Conservation (phyloP, 2,797 vertebrate genomes). For the Diceros bicornis region DNA sequence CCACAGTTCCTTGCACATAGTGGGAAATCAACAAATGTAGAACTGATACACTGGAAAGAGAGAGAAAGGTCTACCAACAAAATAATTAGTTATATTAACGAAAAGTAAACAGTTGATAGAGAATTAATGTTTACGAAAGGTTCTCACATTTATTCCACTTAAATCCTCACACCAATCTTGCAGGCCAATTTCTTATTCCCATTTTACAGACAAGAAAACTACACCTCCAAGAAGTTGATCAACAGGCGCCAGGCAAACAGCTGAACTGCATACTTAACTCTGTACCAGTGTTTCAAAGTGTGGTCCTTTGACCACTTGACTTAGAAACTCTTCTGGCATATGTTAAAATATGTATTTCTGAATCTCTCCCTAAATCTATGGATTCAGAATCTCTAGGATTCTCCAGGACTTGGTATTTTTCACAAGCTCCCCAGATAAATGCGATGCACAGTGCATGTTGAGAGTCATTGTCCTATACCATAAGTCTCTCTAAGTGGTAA, state of each 20-base stretch:
- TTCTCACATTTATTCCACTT: conserved; percentile 3
- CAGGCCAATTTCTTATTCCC: not conserved
- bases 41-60: not conserved
- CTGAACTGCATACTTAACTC: not conserved
- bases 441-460: not conserved
- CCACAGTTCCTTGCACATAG: not conserved
- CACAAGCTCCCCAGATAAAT: not conserved
- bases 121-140: not conserved
- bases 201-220: conserved; percentile 26
- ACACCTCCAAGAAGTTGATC: not conserved
- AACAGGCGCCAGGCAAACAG: not conserved
- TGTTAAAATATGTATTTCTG: not conserved
- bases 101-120: conserved; percentile 1
- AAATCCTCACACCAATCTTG: not conserved
- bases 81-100: not conserved
- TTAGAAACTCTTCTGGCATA: not conserved
- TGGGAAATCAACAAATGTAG: conserved; percentile 1
- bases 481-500: conserved; percentile 46
- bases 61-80: not conserved
- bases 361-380: not conserved
- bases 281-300: not conserved
- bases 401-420: not conserved
- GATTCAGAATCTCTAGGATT: conserved; percentile 18
- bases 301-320: not conserved
- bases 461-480: not conserved